These are phyloP conservation scores for Agonum fuliginosum DNA, from an alignment of 2,888 invertebrate genomes.

Conservation along the genomic window DNA sequence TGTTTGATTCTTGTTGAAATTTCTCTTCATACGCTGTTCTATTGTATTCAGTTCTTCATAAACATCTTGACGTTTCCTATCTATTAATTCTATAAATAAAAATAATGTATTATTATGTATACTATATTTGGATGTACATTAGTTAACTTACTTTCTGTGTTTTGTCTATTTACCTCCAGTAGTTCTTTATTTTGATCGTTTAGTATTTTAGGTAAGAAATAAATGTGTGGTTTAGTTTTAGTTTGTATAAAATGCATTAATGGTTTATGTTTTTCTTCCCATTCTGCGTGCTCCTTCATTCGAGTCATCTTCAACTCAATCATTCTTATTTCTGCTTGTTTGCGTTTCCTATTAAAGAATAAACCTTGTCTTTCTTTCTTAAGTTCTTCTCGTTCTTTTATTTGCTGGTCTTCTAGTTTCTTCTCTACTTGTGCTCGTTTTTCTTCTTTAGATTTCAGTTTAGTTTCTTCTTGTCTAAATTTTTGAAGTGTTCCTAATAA, in stretches of 20 bases:
- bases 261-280: slow-evolving; percentile 87
- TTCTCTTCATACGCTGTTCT: slow-evolving; percentile 74
- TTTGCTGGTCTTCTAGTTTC: slow-evolving; percentile 93
- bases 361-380: slow-evolving; percentile 88
- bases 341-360: slow-evolving; percentile 89
- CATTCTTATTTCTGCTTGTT: slow-evolving; percentile 91
- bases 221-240: slow-evolving; percentile 89
- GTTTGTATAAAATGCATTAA: slow-evolving; percentile 91
- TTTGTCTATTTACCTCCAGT: slow-evolving; percentile 78
- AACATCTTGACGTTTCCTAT: slow-evolving; percentile 78
- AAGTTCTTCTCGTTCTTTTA: slow-evolving; percentile 89
- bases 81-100: slow-evolving; percentile 76
- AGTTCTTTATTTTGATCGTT: slow-evolving; percentile 81
- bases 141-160: slow-evolving; percentile 77
- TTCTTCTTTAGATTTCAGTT: slow-evolving; percentile 89
- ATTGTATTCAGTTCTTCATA: slow-evolving; percentile 80
- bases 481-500: slow-evolving; percentile 95
- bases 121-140: slow-evolving; percentile 63
- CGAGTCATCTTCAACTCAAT: slow-evolving; percentile 93
- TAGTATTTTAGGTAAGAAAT: slow-evolving; percentile 90
- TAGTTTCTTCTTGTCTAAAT: slow-evolving; percentile 95
- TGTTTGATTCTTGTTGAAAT: slow-evolving; percentile 66
- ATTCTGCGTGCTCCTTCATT: slow-evolving; percentile 90
- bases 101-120: slow-evolving; percentile 8
- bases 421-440: slow-evolving; percentile 92